phyloP scores from a whole-genome alignment of 2,797 vertebrate genomes.

The Nannoperca australis region DNA sequence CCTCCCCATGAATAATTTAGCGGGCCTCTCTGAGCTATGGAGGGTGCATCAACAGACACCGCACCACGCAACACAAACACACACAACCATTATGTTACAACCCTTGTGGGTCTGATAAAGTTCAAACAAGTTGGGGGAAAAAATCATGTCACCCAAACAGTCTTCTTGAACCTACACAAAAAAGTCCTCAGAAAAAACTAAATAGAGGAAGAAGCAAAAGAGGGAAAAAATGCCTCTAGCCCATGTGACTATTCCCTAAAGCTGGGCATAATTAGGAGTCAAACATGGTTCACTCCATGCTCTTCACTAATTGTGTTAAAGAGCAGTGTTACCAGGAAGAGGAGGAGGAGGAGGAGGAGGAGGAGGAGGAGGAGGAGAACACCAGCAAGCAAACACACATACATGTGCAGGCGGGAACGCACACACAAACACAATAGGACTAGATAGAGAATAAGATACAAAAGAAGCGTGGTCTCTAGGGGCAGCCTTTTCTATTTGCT shows the following conservation, averaged over 20 bases:
- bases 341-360: conserved; percentile 81
- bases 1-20: conserved; percentile 86
- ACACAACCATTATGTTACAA: conserved; percentile 84
- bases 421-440: conserved; percentile 87
- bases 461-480: conserved; percentile 91
- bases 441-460: conserved; percentile 95
- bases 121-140: conserved; percentile 84
- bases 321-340: conserved; percentile 92
- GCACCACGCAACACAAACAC: conserved; percentile 77
- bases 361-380: conserved; percentile 12
- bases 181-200: conserved; percentile 44
- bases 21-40: conserved; percentile 72
- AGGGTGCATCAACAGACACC: conserved; percentile 77
- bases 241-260: conserved; percentile 91
- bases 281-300: conserved; percentile 90
- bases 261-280: conserved; percentile 94
- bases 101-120: conserved; percentile 87
- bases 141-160: conserved; percentile 73
- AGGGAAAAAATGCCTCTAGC: conserved; percentile 76
- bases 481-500: conserved; percentile 95
- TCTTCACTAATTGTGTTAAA: conserved; percentile 97
- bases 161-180: conserved; percentile 69
- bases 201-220: conserved; percentile 53
- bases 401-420: conserved; percentile 45
- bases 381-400: conserved; percentile 69